phyloP scores from a whole-genome alignment of 2,888 invertebrate species.

The Atethmia centrago region DNA sequence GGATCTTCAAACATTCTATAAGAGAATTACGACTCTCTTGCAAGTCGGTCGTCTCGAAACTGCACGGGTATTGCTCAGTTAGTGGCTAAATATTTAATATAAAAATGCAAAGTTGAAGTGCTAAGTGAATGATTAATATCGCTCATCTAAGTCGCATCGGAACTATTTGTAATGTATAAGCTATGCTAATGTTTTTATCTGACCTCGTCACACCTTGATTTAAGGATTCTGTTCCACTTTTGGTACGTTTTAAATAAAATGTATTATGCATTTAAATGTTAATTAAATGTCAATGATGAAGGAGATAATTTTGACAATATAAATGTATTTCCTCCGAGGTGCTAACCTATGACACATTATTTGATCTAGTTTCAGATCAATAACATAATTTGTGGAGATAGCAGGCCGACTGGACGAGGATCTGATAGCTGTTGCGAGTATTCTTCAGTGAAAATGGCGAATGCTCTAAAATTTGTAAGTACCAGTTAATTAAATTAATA shows the following conservation, averaged over 20 bases:
- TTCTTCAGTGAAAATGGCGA: constrained; percentile 69
- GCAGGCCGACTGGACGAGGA: constrained; percentile 71
- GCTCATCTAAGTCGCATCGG: constrained; percentile 68
- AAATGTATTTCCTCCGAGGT: constrained; percentile 77
- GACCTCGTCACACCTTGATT: constrained; percentile 86
- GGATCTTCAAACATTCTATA: constrained; percentile 78
- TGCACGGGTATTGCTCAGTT: constrained; percentile 67
- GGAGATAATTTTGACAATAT: constrained; percentile 79
- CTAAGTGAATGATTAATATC: constrained; percentile 73
- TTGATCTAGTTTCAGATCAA: constrained; percentile 86
- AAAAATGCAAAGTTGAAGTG: constrained; percentile 67
- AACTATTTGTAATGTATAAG: constrained; percentile 77
- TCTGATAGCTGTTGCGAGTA: constrained; percentile 60
- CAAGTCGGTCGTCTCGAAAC: constrained; percentile 81
- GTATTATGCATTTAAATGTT: constrained; percentile 87
- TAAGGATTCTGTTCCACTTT: constrained; percentile 85
- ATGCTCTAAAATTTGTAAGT: constrained; percentile 77
- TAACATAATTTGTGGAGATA: constrained; percentile 80
- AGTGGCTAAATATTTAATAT: constrained; percentile 68
- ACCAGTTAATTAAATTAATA: constrained; percentile 54
- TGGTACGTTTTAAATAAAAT: constrained; percentile 84
- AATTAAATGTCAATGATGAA: constrained; percentile 86
- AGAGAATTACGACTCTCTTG: constrained; percentile 82
- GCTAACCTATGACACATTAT: constrained; percentile 77
- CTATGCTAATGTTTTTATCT: constrained; percentile 82